These are phyloP conservation scores for Helicoverpa zea DNA, from an alignment of 1,140 invertebrate species.

Conservation along the genomic window DNA sequence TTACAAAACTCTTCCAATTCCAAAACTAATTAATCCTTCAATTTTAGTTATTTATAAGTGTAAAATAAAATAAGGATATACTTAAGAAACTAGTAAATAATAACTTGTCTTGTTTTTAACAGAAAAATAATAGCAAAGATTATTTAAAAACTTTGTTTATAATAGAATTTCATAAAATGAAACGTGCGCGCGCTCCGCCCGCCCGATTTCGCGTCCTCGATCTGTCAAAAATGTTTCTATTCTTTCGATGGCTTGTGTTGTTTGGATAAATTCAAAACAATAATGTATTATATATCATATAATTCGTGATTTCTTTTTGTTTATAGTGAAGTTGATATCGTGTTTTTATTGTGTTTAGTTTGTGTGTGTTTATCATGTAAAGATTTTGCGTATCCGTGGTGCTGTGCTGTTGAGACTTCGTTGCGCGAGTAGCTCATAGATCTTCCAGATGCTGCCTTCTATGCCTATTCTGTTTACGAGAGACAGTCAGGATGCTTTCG, in stretches of 20 bases:
- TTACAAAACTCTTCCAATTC: too few species aligned
- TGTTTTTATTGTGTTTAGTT: conserved; percentile 57
- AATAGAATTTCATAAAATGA: conserved; percentile 60
- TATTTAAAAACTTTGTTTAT: conserved; percentile 36
- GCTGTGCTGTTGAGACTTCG: conserved; percentile 60
- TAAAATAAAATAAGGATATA: background rate
- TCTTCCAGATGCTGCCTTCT: conserved; percentile 86
- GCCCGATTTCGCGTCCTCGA: conserved; percentile 60
- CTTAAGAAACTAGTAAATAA: background rate
- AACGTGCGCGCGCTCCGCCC: conserved; percentile 58
- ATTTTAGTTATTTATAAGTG: background rate
- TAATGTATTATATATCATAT: conserved; percentile 55
- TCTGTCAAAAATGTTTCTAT: conserved; percentile 74
- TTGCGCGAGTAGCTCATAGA: conserved; percentile 59
- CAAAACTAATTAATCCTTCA: too few species aligned
- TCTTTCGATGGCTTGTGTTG: conserved; percentile 66
- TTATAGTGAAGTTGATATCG: conserved; percentile 50
- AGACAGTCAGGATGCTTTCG: conserved; percentile 80
- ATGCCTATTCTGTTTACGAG: conserved; percentile 85
- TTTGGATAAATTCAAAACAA: conserved; percentile 67
- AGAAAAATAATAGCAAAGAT: background rate
- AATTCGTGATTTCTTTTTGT: conserved; percentile 54
- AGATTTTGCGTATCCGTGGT: conserved; percentile 58
- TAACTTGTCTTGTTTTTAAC: background rate
- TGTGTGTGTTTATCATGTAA: conserved; percentile 61